Evolutionary conservation across 2,888 invertebrate genomes (phyloP).

Genomic region (Apotomis turbidana): DNA sequence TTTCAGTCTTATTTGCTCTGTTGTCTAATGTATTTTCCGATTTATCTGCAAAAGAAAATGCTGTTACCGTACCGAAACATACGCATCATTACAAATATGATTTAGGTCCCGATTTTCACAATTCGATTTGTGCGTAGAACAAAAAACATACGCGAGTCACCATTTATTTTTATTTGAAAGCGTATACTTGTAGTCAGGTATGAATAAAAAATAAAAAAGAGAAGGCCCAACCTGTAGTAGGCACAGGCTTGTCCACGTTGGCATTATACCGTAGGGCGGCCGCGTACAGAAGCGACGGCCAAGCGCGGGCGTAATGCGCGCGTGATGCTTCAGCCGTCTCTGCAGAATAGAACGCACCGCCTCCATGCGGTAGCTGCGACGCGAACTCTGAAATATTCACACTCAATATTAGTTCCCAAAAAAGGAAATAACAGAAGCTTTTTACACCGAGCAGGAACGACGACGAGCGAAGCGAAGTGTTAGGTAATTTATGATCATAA

Average conservation of each 20-base stretch:
- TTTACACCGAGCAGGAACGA: no score
- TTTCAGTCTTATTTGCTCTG: constrained; percentile 74
- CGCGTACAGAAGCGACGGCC: constrained; percentile 98
- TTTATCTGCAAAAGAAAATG: constrained; percentile 62
- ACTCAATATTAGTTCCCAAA: neutral
- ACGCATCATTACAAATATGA: no score
- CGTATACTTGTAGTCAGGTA: no score
- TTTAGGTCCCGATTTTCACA: no score
- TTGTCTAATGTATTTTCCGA: constrained; percentile 64
- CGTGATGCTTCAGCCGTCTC: constrained; percentile 97
- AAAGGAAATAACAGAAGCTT: no score
- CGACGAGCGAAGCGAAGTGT: no score
- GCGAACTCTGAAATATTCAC: constrained; percentile 88
- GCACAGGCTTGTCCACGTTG: constrained; percentile 47
- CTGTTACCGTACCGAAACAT: no score
- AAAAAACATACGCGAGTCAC: no score
- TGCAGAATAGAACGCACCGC: constrained; percentile 98
- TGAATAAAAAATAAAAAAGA: neutral
- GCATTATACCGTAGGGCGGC: constrained; percentile 88
- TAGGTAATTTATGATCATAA: no score
- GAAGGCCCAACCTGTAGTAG: constrained; percentile 1
- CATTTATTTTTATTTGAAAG: no score
- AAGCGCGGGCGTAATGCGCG: constrained; percentile 94
- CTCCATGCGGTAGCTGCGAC: constrained; percentile 96
- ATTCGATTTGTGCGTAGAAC: no score